These are phyloP conservation scores for Oscheius sp. DNA, from an alignment of 2,888 invertebrate species.

Conservation along the genomic window DNA sequence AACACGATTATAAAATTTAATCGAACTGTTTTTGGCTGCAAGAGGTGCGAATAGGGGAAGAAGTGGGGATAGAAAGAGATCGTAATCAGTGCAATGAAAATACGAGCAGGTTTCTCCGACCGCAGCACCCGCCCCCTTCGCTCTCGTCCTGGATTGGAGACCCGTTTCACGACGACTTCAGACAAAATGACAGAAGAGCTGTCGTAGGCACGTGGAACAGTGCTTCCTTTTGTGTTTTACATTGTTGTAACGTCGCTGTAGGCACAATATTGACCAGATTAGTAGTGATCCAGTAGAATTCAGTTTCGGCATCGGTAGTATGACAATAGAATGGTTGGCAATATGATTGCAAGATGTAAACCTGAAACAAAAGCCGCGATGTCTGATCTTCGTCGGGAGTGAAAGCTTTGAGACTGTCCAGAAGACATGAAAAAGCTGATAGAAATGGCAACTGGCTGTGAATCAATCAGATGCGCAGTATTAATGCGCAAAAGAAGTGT, in stretches of 20 bases:
- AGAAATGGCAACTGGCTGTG: constrained; percentile 22
- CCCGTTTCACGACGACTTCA: constrained; percentile 23
- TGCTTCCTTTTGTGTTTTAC: not conserved
- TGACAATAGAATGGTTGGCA: no score
- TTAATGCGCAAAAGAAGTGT: constrained; percentile 10
- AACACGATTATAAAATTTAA: not conserved
- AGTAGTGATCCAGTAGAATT: no score
- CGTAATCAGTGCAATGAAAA: constrained; percentile 33
- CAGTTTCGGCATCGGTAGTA: no score
- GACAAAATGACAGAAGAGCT: constrained; percentile 13
- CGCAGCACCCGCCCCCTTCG: constrained; percentile 29
- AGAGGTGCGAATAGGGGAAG: constrained; percentile 28
- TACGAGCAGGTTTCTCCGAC: constrained; percentile 32
- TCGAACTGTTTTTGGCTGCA: not conserved
- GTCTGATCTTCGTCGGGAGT: no score
- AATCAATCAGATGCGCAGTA: constrained; percentile 10
- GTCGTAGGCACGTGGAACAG: not conserved
- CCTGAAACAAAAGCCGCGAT: no score
- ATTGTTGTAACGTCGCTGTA: no score
- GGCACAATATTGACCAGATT: no score
- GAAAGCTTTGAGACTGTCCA: not conserved
- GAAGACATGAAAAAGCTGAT: not conserved
- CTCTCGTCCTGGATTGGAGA: constrained; percentile 30
- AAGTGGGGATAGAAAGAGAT: constrained; percentile 28
- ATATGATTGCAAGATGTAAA: no score